Evolutionary conservation across 1,140 invertebrate species (phyloP).

Genomic region (Drosophila micromelanica): DNA sequence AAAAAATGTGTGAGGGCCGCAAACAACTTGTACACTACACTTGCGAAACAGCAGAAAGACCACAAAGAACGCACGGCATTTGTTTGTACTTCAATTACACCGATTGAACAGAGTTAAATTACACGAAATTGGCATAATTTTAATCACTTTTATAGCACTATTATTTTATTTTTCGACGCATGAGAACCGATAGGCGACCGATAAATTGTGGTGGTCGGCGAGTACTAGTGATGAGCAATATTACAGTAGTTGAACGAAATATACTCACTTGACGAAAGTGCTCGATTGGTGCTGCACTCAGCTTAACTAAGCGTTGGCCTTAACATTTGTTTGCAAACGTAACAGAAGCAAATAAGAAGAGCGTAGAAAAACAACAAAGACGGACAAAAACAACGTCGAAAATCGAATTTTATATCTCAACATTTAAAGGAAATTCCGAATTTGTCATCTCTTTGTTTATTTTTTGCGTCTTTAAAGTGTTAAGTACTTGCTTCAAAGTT

Average conservation of each 20-base stretch:
- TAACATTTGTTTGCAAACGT: conserved; percentile 45
- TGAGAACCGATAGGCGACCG: conserved; percentile 41
- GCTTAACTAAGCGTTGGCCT: background rate
- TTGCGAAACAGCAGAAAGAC: conserved; percentile 41
- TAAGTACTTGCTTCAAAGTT: conserved; percentile 4
- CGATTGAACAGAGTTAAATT: conserved; percentile 25
- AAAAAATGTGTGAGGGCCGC: conserved; percentile 64
- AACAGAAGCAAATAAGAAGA: conserved; percentile 49
- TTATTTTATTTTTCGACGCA: conserved; percentile 52
- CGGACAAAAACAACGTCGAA: conserved; percentile 46
- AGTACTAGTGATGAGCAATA: conserved; percentile 12
- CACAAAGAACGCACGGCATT: conserved; percentile 54
- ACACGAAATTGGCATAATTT: conserved; percentile 52
- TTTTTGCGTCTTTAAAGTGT: conserved; percentile 15
- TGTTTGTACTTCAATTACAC: conserved; percentile 35
- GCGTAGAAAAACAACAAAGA: conserved; percentile 53
- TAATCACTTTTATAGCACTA: conserved; percentile 29
- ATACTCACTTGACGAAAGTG: conserved; percentile 35
- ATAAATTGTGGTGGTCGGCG: conserved; percentile 30
- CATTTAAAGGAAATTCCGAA: background rate
- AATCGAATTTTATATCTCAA: conserved; percentile 33
- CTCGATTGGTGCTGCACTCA: conserved; percentile 2
- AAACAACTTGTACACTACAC: conserved; percentile 58
- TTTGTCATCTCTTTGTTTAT: conserved; percentile 13
- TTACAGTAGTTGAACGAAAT: background rate